Base-by-base conservation (phyloP, 2,113 vertebrate genomes). In the Indicator maculatus region DNA sequence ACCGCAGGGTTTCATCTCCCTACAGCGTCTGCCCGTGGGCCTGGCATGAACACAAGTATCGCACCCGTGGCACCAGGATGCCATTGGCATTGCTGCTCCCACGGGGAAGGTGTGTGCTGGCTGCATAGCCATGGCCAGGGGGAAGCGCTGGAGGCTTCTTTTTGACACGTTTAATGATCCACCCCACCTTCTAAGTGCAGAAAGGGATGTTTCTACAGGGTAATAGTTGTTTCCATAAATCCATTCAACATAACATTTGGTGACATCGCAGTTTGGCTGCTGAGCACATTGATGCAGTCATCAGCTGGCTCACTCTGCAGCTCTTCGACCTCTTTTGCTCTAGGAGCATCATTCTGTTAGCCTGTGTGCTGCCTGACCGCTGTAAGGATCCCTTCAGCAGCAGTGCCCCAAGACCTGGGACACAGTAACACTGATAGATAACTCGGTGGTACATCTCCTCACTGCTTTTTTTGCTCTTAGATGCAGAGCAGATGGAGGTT, bases 11-110 rank as follows among this genome's bases (percentile, higher is more conserved):
- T 91, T 77, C 56, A 3, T 6, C n/a, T 75, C 50, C 33, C 63
- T 2, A 1, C 0, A 4, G n/a, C 16, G 1, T 0, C 27, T 1
- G 5, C 18, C 1, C 0, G 26, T 8, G 60, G 50, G 28, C 55
- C 1, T 5, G 9, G 44, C 9, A 76, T 36, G 19, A 16, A 11
- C 0, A 2, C 50, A 4, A 18, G 41, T 2, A 11, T 27, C 17
- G 52, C 24, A 9, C 26, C 8, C 6, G 15, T 4, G 21, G 60
- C 28, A 21, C n/a, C 5, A 39, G 38, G 66, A 9, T 1, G 5
- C 31, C 6, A 0, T 24, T 1, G 6, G 55, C 55, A 36, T 27
- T 12, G 12, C 20, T 20, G 60, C 71, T 26, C 17, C 67, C 21
- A 1, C 20, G 2, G 38, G 58, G 63, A 19, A 2, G 8, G 2